Evolutionary conservation across 2,888 invertebrate genomes (phyloP), one percentile per base, ranked within the genome.

Genomic region (Stenurella melanura): DNA sequence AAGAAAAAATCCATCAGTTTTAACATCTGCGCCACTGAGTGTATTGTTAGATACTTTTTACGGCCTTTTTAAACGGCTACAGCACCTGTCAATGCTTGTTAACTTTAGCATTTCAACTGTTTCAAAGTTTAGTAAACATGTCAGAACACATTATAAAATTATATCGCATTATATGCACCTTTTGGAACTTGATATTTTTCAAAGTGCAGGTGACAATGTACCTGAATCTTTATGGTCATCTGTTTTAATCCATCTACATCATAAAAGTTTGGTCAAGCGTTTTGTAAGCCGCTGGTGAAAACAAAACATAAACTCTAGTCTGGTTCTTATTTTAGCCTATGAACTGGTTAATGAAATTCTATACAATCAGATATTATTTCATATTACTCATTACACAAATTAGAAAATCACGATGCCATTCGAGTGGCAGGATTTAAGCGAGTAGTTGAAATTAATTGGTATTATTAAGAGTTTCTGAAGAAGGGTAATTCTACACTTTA

Each of bases 121-220:
- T 38, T 50, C 64, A 38, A 75, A 64, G 72, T 75, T 75, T 71
- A 72, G 72, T 72, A 75, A 75, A 75, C 75, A 75, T 50, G 75
- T 75, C 75, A 21, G 19, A n/a, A 17, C 70, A 60, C 75, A 71
- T 75, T 71, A 75, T 42, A 30, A 70, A 70, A 70, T 70, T 63
- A 74, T 60, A 68, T 74, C 74, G 50, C 74, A 66, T 60, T 61
- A 19, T 71, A 60, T 60, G 70, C 73, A 38, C 70, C 64, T 68
- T 21, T 66, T 58, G 80, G 63, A 83, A 83, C 80, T 77, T 72
- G 82, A 83, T 83, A 83, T 80, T 83, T 83, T 79, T 78, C 76
- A 77, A 78, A 74, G 78, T 77, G 79, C 81, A 83, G 81, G 82
- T 82, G 83, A 82, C 78, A 80, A 83, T 73, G 57, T 73, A 73